These are phyloP conservation scores for Falco biarmicus DNA, from an alignment of 2,797 vertebrate genomes.

Conservation along the genomic window DNA sequence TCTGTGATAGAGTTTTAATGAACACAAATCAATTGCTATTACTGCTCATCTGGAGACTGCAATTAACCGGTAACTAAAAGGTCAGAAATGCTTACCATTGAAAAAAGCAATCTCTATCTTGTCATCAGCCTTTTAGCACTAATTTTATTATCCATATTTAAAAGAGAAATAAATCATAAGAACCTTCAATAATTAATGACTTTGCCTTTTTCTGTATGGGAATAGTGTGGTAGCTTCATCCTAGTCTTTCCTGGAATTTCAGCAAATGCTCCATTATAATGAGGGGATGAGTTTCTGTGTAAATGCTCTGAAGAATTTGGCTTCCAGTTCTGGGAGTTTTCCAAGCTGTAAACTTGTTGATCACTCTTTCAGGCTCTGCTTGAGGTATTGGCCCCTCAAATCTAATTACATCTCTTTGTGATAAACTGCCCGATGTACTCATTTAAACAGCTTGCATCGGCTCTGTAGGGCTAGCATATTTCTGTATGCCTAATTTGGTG, in stretches of 20 bases:
- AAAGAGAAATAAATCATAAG: constrained; percentile 5
- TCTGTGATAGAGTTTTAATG: not conserved
- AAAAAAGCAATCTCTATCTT: not conserved
- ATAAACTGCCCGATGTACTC: not conserved
- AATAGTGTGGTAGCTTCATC: not conserved
- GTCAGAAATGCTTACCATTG: not conserved
- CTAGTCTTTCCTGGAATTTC: constrained; percentile 13
- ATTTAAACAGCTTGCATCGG: not conserved
- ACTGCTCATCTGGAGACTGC: constrained; percentile 4
- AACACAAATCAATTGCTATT: constrained; percentile 1
- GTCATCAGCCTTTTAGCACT: constrained; percentile 2
- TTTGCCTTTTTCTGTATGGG: not conserved
- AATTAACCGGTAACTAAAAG: constrained; percentile 18
- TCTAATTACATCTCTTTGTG: constrained; percentile 40
- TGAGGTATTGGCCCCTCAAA: constrained; percentile 50
- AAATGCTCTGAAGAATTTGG: constrained; percentile 34
- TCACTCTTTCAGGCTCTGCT: constrained; percentile 33
- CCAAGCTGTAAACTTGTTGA: constrained; percentile 56
- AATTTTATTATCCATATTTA: not conserved
- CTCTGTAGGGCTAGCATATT: not conserved
- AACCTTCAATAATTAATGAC: not conserved
- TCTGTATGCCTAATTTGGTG: not conserved
- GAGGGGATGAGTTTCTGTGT: constrained; percentile 1
- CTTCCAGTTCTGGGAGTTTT: constrained; percentile 40
- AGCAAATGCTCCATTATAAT: constrained; percentile 12